phyloP scores from a whole-genome alignment of 2,888 invertebrate species.

The Eilema griseolum region DNA sequence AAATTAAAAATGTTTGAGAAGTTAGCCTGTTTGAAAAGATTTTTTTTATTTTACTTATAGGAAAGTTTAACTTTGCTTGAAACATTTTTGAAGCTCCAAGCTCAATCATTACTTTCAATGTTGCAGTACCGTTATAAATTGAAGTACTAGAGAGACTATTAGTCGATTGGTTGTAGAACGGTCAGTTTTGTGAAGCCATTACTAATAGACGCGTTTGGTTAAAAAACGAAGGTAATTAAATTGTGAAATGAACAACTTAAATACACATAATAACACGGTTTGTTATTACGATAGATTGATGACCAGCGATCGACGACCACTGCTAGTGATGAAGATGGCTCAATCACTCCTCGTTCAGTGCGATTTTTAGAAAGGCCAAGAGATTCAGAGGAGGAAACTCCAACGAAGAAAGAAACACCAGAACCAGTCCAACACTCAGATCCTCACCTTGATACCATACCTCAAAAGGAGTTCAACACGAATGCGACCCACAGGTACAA shows the following conservation, averaged over 20 bases:
- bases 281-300: constrained; percentile 63
- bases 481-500: constrained; percentile 66
- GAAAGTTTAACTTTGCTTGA: too few relatives aligned
- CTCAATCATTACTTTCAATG: neutral
- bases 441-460: constrained; percentile 54
- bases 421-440: constrained; percentile 48
- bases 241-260: neutral
- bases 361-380: constrained; percentile 87
- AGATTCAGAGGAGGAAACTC: constrained; percentile 74
- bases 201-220: too few relatives aligned
- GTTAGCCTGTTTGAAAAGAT: too few relatives aligned
- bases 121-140: neutral
- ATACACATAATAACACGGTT: neutral
- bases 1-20: too few relatives aligned
- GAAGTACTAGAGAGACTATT: too few relatives aligned
- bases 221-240: neutral
- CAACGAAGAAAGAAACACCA: constrained; percentile 50
- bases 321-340: constrained; percentile 86
- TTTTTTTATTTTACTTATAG: too few relatives aligned
- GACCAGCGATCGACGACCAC: constrained; percentile 78
- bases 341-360: constrained; percentile 88
- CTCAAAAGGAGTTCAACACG: constrained; percentile 61
- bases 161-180: too few relatives aligned
- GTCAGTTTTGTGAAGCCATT: too few relatives aligned
- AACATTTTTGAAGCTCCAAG: neutral